phyloP scores from a whole-genome alignment of 64 coral and sea anemone genomes.

The Orbicella faveolata region DNA sequence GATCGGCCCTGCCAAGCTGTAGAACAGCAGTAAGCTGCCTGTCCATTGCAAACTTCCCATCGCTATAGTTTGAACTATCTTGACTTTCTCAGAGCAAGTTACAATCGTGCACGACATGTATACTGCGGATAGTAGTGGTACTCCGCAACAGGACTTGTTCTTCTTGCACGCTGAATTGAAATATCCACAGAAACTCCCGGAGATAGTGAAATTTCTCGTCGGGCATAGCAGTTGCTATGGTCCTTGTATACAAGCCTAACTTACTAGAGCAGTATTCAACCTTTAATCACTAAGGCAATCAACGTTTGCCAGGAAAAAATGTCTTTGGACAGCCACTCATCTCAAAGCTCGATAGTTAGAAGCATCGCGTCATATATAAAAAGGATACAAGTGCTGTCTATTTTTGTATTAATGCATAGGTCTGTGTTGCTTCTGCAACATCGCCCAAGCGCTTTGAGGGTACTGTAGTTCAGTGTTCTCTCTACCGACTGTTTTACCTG shows the following conservation, averaged over 20 bases:
- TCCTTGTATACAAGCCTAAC: constrained; percentile 18
- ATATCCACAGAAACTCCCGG: not conserved
- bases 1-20: too few relatives aligned
- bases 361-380: constrained; percentile 19
- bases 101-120: not conserved
- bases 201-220: constrained; percentile 15
- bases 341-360: not conserved
- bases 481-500: not conserved
- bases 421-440: not conserved
- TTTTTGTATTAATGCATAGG: not conserved
- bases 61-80: too few relatives aligned
- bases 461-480: not conserved
- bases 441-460: not conserved
- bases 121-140: not conserved
- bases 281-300: constrained; percentile 40
- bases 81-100: not conserved
- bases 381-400: not conserved
- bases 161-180: not conserved
- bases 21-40: too few relatives aligned
- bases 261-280: not conserved
- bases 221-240: constrained; percentile 17
- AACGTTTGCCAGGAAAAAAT: constrained; percentile 52
- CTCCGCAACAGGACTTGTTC: not conserved
- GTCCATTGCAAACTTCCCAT: too few relatives aligned
- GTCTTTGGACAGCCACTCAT: constrained; percentile 28